phyloP scores from a whole-genome alignment of 2,797 vertebrate species.

The Rhynchotus rufescens region DNA sequence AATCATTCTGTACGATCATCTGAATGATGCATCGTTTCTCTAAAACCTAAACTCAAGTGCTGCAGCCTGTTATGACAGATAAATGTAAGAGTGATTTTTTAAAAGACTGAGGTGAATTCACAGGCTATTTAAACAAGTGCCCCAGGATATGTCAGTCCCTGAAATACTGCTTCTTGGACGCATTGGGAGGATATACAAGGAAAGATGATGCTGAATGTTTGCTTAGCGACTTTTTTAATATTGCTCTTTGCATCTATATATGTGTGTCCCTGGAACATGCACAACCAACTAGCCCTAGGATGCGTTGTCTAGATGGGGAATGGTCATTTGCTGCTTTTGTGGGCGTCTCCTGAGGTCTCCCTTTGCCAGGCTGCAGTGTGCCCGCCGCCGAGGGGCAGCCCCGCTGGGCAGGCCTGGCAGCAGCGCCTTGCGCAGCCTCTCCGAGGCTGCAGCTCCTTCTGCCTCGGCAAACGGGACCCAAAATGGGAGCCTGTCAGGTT shows the following conservation, averaged over 20 bases:
- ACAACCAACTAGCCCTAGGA: neutral
- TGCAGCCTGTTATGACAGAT: neutral
- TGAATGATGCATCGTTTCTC: neutral
- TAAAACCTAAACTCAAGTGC: neutral
- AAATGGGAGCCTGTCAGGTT: constrained; percentile 29
- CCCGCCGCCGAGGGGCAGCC: neutral
- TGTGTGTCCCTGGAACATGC: rapidly evolving
- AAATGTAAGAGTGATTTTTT: neutral
- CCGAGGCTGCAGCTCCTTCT: neutral
- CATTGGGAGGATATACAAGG: neutral
- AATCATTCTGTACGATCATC: neutral
- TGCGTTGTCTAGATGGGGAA: neutral
- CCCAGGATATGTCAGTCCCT: neutral
- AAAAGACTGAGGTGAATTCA: neutral
- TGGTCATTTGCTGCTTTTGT: neutral
- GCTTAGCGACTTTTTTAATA: too few relatives aligned
- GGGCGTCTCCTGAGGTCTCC: neutral
- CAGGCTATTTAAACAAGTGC: neutral
- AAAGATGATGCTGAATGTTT: neutral
- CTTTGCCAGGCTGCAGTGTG: neutral
- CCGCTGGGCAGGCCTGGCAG: neutral
- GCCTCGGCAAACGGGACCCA: constrained; percentile 1
- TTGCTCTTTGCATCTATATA: neutral
- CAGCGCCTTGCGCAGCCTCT: neutral
- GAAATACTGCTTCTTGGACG: neutral